Base-by-base conservation (phyloP, 1,140 invertebrate genomes). In the Whitmania pigra region DNA sequence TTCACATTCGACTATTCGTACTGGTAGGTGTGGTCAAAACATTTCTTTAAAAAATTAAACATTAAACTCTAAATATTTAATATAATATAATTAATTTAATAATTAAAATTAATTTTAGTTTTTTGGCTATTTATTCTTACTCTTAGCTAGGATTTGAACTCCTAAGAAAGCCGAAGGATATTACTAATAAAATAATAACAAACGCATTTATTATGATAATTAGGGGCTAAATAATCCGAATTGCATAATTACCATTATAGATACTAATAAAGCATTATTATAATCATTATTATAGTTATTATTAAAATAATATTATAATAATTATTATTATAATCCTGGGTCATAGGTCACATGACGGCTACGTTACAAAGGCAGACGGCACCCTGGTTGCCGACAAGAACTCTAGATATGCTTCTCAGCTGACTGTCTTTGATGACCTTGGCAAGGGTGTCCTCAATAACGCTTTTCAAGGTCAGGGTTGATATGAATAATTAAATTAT, bases 401-500 rank as follows among this genome's bases (percentile, higher is more conserved):
- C 25, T 78, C 78, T 7, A 78, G 74, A 4, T 83, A 82, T 75
- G 79, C 82, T 27, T 79, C 78, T 76, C 81, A 87, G 80, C 79
- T 82, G 74, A 76, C 75, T 69, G 85, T 88, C 13, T 88, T 86
- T 78, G 75, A 85, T 31, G 85, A 88, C 75, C 78, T 88, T 9
- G 87, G 87, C 0, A 77, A 82, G 73, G 84, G 83, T 25, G 83
- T 88, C 13, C 74, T 88, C 15, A 79, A 85, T 60, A 87, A 88
- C 80, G 87, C 87, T 11, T 87, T 86, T 83, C 82, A 86, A 76
- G 87, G 87, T 75, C 83, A 84, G 76, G 84, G 84, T 75, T 17
- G 43, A 15, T 49, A 36, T 36, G 2, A 36, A 36, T 36, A 36
- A 36, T 36, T 36, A 36, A n/a, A n/a, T n/a, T n/a, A n/a, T n/a